Evolutionary conservation across 2,113 vertebrate genomes (phyloP), one percentile per base, ranked within the genome.

Genomic region (Melozone crissalis): DNA sequence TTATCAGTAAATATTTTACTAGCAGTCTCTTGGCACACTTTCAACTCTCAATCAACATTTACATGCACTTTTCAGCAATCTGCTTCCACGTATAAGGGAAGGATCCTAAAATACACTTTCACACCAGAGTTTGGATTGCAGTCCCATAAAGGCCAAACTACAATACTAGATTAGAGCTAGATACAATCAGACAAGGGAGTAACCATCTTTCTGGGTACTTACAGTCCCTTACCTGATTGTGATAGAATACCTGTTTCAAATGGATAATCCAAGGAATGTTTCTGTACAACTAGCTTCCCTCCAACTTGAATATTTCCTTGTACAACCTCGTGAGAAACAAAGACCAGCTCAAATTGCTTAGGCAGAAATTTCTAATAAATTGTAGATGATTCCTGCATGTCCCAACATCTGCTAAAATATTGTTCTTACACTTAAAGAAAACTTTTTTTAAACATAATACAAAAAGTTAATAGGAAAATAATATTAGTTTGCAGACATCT

Each of bases 1-100:
- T 95, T 93, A 96, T 49, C 72, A 89, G 78, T 96, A 97, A 97
- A 94, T 97, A 96, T 97, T 97, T 98, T 96, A 93, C 67, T 94
- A 78, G 39, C 65, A 77, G 81, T 85, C 37, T 96, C 86, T 87
- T 96, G 93, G 93, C 66, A 35, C 47, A 63, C 89, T 95, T 96
- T 94, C 55, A 89, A 90, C 41, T 90, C 35, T 61, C 68, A 96
- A 95, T 72, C 91, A 94, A 90, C 39, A 91, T 94, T 90, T 92
- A 61, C 84, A 91, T 57, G 65, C 91, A 79, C 44, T 95, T 95
- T 92, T 96, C 90, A 65, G 59, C 74, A 92, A 73, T 83, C 66
- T 80, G 63, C n/a, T 95, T 65, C 84, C 49, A 92, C 51, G 62
- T 62, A 2, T 43, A 79, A 80, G 7, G 87, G 75, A 80, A 89